These are phyloP conservation scores for Festucalex cinctus DNA, from an alignment of 2,113 vertebrate genomes.

Conservation along the genomic window DNA sequence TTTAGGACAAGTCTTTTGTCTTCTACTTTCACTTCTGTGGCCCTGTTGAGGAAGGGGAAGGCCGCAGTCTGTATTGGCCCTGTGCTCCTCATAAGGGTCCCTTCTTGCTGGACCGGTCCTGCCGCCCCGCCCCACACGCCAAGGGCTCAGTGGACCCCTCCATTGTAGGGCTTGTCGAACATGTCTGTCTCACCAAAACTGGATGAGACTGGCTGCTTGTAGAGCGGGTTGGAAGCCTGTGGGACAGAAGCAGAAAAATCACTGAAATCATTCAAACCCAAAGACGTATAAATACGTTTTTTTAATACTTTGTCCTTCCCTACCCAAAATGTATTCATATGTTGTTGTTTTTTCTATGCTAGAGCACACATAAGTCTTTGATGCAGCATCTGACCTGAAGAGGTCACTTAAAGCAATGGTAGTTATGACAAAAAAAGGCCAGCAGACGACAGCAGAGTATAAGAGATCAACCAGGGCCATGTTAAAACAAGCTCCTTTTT, in stretches of 20 bases:
- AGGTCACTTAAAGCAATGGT: too few relatives aligned
- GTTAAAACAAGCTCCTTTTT: too few relatives aligned
- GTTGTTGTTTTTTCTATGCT: too few relatives aligned
- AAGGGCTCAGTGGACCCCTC: conserved; percentile 81
- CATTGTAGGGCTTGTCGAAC: conserved; percentile 86
- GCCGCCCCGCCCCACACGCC: conserved; percentile 60
- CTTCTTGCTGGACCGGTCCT: conserved; percentile 64
- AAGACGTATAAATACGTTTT: too few relatives aligned
- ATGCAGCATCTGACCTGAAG: too few relatives aligned
- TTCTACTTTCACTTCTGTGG: conserved; percentile 9
- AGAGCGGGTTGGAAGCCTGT: conserved; percentile 93
- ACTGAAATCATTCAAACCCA: too few relatives aligned
- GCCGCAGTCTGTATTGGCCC: conserved; percentile 8
- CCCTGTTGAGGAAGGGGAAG: conserved; percentile 4
- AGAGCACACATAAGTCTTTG: too few relatives aligned
- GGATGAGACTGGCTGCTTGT: conserved; percentile 86
- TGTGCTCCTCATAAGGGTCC: conserved; percentile 22
- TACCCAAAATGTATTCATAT: too few relatives aligned
- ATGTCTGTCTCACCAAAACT: conserved; percentile 83
- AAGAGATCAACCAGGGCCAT: too few relatives aligned
- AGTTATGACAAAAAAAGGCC: too few relatives aligned
- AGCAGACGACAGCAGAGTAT: too few relatives aligned
- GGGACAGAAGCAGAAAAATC: background rate
- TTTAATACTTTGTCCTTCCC: too few relatives aligned
- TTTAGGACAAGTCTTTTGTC: background rate